Percentiles rank a stretch among this genome's conserved stretches.
phyloP scores from a whole-genome alignment of 2,797 vertebrate genomes.

The Lepus townsendii region DNA sequence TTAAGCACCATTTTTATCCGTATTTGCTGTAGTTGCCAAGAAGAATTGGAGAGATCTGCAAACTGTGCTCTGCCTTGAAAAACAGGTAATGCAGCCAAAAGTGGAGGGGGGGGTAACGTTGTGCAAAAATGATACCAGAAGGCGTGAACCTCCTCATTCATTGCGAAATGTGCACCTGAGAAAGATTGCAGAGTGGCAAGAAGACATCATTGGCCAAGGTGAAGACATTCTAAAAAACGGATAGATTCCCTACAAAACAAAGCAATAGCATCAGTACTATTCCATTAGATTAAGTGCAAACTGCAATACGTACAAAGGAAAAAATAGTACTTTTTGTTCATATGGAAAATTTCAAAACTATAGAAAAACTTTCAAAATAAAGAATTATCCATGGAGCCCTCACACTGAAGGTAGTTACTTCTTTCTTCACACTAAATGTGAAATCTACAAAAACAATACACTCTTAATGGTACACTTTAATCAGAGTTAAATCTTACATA shows the following conservation, averaged over 20 bases:
- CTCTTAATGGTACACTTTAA: neutral
- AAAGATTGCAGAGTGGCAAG: constrained; percentile 10
- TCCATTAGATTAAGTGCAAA: neutral
- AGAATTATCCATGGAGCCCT: neutral
- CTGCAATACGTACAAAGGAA: neutral
- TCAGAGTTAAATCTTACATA: neutral
- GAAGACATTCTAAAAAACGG: neutral
- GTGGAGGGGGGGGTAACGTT: neutral
- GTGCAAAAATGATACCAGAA: neutral
- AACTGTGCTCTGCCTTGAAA: neutral
- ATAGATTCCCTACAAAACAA: neutral
- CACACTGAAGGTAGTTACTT: neutral
- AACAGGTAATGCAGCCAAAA: constrained; percentile 28
- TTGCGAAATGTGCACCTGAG: neutral
- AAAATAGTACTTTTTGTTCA: neutral
- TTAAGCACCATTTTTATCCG: neutral
- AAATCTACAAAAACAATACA: neutral
- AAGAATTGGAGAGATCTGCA: neutral
- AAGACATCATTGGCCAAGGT: neutral
- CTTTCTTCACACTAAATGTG: neutral
- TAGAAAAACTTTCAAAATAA: constrained; percentile 22
- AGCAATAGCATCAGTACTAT: neutral
- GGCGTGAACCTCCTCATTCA: neutral
- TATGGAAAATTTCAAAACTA: constrained; percentile 11
- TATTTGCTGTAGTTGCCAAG: neutral